phyloP scores from a whole-genome alignment of 1,140 invertebrate species.

The Drosophila dunni region DNA sequence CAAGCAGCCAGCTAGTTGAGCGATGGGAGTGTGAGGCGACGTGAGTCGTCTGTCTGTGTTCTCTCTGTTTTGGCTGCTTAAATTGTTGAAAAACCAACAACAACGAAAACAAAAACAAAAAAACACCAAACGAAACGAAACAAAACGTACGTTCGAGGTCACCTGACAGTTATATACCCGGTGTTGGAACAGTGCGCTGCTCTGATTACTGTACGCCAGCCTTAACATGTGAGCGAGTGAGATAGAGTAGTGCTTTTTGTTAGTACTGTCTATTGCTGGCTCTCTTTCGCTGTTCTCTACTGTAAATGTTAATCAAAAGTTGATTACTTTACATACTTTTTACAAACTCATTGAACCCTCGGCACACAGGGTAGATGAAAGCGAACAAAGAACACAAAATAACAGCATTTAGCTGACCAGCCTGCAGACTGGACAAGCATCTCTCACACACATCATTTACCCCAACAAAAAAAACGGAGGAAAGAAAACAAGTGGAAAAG shows the following conservation, averaged over 20 bases:
- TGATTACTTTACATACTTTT: too few species aligned
- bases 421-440: not conserved
- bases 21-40: constrained; percentile 12
- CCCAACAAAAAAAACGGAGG: not conserved
- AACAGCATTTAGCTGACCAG: not conserved
- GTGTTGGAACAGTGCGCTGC: too few species aligned
- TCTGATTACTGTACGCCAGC: too few species aligned
- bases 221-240: too few species aligned
- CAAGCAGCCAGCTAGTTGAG: constrained; percentile 16
- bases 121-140: not conserved
- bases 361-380: too few species aligned
- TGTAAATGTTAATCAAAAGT: too few species aligned
- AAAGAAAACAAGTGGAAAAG: not conserved
- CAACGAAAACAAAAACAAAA: constrained; percentile 18
- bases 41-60: constrained; percentile 12
- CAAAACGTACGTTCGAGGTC: too few species aligned
- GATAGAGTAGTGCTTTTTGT: too few species aligned
- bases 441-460: not conserved
- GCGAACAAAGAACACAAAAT: constrained; percentile 8
- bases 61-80: constrained; percentile 21
- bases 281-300: too few species aligned
- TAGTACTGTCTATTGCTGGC: too few species aligned
- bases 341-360: too few species aligned
- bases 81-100: constrained; percentile 38
- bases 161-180: too few species aligned